Evolutionary conservation across 1,140 invertebrate species (phyloP).

Genomic region (Euura saliciscinereae): DNA sequence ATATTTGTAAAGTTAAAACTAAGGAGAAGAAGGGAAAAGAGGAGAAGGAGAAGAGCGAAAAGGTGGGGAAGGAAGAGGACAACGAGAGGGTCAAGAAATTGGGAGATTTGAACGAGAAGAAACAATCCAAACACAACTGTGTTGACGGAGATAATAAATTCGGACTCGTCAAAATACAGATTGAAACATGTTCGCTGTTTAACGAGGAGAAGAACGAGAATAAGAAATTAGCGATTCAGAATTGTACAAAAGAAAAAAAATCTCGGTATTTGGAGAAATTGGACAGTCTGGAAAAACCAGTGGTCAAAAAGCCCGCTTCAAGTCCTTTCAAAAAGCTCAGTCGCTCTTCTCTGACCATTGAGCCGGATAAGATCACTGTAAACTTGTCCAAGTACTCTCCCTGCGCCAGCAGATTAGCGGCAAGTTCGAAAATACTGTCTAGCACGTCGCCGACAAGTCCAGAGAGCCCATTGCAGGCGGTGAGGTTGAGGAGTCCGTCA

Average conservation of each 20-base stretch:
- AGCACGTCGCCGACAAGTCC: constrained; percentile 39
- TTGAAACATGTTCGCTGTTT: neutral
- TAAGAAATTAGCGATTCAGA: no score
- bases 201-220: neutral
- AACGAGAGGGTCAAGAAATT: no score
- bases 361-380: constrained; percentile 46
- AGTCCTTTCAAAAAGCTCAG: constrained; percentile 50
- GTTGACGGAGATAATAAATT: neutral
- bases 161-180: neutral
- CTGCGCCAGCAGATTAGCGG: constrained; percentile 53
- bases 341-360: constrained; percentile 48
- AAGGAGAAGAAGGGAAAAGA: constrained; percentile 26
- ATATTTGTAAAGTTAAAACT: constrained; percentile 20
- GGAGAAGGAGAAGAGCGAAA: constrained; percentile 28
- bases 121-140: neutral
- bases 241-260: constrained; percentile 14
- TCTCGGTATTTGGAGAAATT: no score
- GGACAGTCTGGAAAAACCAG: no score
- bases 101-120: constrained; percentile 15
- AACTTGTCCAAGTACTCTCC: constrained; percentile 58
- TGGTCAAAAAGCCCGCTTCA: constrained; percentile 33
- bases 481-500: constrained; percentile 44
- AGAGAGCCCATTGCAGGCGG: constrained; percentile 49
- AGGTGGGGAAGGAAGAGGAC: constrained; percentile 12
- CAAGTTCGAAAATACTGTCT: constrained; percentile 54